A percentile compares a stretch with the other conserved stretches of the same genome.
These are phyloP conservation scores for Capitulum mitella DNA, from an alignment of 2,888 invertebrate species.

Conservation along the genomic window DNA sequence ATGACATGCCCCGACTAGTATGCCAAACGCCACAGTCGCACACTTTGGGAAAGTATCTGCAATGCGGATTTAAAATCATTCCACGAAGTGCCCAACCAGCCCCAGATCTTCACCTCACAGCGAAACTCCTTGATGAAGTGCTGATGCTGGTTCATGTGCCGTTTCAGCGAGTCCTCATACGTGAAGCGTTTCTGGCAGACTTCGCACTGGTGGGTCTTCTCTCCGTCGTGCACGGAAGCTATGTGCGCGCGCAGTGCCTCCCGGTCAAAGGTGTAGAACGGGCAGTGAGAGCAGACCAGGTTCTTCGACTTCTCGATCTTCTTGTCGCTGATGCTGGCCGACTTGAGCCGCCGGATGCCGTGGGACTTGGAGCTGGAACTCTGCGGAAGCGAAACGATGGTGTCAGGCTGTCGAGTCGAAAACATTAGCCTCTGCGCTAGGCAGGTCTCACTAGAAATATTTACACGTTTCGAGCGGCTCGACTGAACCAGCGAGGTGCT, in stretches of 20 bases:
- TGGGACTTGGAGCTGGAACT: neutral
- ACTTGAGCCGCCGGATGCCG: neutral
- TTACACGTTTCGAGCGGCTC: too few species aligned
- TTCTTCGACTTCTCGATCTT: constrained; percentile 2
- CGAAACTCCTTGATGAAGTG: constrained; percentile 11
- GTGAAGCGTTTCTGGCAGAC: constrained; percentile 11
- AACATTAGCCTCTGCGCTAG: too few species aligned
- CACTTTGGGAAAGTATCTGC: too few species aligned
- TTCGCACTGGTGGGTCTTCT: constrained; percentile 4
- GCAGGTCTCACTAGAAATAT: too few species aligned
- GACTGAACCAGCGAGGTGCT: too few species aligned
- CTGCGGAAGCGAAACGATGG: too few species aligned
- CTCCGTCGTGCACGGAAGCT: neutral
- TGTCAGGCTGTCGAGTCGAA: too few species aligned
- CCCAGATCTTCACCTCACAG: neutral
- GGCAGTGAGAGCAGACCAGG: neutral
- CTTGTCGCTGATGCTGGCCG: neutral
- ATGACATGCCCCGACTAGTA: too few species aligned
- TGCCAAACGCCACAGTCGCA: too few species aligned
- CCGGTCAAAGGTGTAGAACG: constrained; percentile 12
- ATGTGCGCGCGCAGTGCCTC: constrained; percentile 4
- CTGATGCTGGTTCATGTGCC: constrained; percentile 17
- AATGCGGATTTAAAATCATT: too few species aligned
- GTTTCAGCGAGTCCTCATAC: constrained; percentile 19
- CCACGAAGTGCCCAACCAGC: too few species aligned